Evolutionary conservation across 2,797 vertebrate genomes (phyloP).

Genomic region (Darevskia nairensis): DNA sequence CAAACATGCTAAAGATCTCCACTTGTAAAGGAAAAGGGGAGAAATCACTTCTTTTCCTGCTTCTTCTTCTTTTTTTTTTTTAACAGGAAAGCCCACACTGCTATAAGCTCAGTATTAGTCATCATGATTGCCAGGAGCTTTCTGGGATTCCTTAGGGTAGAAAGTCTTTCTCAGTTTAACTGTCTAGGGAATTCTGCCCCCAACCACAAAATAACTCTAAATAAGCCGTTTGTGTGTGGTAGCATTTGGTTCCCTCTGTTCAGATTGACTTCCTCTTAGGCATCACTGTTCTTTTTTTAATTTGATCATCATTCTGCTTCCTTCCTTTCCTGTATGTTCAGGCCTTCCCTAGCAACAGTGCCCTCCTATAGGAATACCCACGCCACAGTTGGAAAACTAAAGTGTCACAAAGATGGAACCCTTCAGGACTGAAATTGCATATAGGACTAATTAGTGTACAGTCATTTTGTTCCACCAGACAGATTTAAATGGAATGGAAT

Average conservation of each 20-base stretch:
- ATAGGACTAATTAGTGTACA: slow-evolving; percentile 36
- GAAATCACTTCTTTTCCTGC: too few relatives aligned
- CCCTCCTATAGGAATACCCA: slow-evolving; percentile 1
- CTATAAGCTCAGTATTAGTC: background rate
- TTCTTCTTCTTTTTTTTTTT: background rate
- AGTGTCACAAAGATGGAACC: slow-evolving; percentile 8
- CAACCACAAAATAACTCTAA: background rate
- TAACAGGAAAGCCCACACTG: background rate
- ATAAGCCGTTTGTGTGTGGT: background rate
- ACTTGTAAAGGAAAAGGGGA: too few relatives aligned
- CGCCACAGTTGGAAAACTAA: background rate
- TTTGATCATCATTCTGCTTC: background rate
- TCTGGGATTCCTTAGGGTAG: background rate
- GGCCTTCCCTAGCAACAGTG: background rate
- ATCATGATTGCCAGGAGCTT: background rate
- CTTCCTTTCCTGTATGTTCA: background rate
- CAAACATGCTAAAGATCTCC: background rate
- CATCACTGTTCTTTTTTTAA: background rate
- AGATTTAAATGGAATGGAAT: slow-evolving; percentile 29
- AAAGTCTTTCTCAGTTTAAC: background rate
- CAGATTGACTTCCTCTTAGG: background rate
- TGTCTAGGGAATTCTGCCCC: background rate
- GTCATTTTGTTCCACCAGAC: slow-evolving; percentile 32
- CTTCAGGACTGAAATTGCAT: background rate
- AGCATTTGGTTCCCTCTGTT: background rate